Evolutionary conservation across 2,113 vertebrate genomes (phyloP).

Genomic region (Tetraodon nigroviridis): DNA sequence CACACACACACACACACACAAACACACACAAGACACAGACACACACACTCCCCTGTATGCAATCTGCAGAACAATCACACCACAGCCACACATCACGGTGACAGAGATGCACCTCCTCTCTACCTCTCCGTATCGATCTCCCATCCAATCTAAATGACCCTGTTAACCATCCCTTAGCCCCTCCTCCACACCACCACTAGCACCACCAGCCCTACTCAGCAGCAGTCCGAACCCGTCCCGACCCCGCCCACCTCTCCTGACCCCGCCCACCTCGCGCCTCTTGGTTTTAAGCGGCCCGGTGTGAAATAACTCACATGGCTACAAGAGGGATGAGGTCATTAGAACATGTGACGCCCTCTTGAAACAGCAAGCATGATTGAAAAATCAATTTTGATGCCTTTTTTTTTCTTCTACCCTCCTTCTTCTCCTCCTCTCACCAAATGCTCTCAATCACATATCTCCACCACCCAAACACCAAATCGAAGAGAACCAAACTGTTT

Average conservation of each 20-base stretch:
- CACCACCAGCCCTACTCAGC: conserved; percentile 79
- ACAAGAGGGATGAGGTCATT: conserved; percentile 75
- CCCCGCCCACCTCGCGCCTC: conserved; percentile 48
- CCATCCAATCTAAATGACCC: conserved; percentile 82
- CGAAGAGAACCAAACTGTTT: conserved; percentile 53
- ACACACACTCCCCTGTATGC: conserved; percentile 54
- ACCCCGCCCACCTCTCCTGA: background rate
- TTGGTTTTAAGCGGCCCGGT: conserved; percentile 63
- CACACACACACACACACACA: conserved; percentile 28
- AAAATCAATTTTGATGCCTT: conserved; percentile 76
- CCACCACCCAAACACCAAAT: conserved; percentile 35
- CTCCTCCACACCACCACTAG: conserved; percentile 43
- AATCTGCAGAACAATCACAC: conserved; percentile 77
- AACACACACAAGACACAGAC: conserved; percentile 27
- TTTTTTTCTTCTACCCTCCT: conserved; percentile 15
- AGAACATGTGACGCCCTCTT: conserved; percentile 75
- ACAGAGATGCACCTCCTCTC: conserved; percentile 78
- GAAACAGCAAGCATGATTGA: conserved; percentile 75
- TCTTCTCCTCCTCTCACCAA: conserved; percentile 17
- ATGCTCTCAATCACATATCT: conserved; percentile 45
- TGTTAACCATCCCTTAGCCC: conserved; percentile 76
- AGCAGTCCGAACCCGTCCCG: conserved; percentile 47
- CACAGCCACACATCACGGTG: conserved; percentile 75
- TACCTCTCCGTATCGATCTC: conserved; percentile 81
- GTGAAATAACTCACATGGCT: conserved; percentile 74